A percentile compares a stretch with the other conserved stretches of the same genome.
These are phyloP conservation scores for Aphelocoma californica DNA, from an alignment of 2,797 vertebrate genomes.

Conservation along the genomic window DNA sequence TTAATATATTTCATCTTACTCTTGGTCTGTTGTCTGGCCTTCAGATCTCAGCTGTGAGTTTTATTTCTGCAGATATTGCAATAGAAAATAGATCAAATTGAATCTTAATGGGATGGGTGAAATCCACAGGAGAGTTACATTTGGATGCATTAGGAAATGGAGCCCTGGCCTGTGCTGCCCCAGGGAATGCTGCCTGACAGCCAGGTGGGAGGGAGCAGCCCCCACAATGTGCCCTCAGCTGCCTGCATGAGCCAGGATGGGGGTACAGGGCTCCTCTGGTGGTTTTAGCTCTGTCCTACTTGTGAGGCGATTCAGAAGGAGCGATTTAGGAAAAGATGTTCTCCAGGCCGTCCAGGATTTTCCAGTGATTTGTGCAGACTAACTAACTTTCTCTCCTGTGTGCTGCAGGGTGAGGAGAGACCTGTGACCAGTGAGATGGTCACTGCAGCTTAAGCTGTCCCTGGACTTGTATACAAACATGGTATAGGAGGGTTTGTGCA, in stretches of 20 bases:
- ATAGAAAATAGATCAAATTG: not conserved
- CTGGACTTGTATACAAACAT: not conserved
- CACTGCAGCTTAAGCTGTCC: not conserved
- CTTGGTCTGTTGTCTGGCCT: not conserved
- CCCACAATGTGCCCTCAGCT: not conserved
- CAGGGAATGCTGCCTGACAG: not conserved
- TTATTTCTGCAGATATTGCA: not conserved
- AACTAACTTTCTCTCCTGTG: not conserved
- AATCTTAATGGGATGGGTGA: not conserved
- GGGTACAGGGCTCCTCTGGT: not conserved
- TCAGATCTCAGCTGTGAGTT: not conserved
- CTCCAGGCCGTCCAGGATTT: not conserved
- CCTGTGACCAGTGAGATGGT: not conserved
- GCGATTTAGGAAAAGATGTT: not conserved
- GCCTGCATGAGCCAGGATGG: fast-evolving
- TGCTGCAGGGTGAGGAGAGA: not conserved
- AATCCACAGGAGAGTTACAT: not conserved
- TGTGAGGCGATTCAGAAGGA: not conserved
- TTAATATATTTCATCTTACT: not conserved
- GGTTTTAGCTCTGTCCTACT: not conserved
- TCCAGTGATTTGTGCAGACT: not conserved
- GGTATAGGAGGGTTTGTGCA: not conserved
- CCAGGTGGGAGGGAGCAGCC: not conserved
- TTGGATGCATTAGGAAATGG: not conserved
- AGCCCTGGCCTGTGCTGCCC: not conserved